Conservation (phyloP, 2,113 vertebrate species). For the Numenius arquata region DNA sequence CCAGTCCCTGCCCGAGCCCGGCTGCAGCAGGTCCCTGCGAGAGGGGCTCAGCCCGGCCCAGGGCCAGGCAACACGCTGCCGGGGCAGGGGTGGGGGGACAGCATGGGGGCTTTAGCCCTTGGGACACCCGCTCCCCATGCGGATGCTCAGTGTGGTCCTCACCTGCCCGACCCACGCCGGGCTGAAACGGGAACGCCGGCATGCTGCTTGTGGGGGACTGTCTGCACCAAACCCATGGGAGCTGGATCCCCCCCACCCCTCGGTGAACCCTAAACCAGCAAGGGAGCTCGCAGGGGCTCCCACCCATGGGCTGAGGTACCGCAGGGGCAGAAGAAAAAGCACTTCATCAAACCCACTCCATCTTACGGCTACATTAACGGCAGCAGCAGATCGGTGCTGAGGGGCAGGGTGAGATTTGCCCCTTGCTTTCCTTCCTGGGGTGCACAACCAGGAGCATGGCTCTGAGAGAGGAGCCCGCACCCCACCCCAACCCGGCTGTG, state of each 20-base stretch:
- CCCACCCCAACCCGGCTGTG: fast-evolving
- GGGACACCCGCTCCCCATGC: neutral
- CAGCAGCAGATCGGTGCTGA: neutral
- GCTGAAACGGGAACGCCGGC: fast-evolving
- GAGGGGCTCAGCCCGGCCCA: neutral
- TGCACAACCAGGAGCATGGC: neutral
- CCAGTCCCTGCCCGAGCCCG: neutral
- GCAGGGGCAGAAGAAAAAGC: neutral
- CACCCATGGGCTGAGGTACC: neutral
- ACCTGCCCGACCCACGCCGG: fast-evolving
- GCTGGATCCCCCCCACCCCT: too few species aligned
- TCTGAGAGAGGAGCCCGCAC: neutral
- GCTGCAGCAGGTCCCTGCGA: neutral
- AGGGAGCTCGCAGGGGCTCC: neutral
- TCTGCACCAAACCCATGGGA: neutral
- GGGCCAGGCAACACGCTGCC: fast-evolving
- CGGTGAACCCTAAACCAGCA: neutral
- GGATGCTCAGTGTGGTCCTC: neutral
- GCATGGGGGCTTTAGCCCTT: neutral
- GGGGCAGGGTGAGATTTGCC: neutral
- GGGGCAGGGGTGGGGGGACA: too few species aligned
- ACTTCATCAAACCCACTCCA: neutral
- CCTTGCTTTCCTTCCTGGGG: neutral
- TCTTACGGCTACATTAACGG: fast-evolving
- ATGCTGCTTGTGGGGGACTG: too few species aligned